Conservation (phyloP, 2,888 invertebrate genomes). For the Leucoptera coffeella region DNA sequence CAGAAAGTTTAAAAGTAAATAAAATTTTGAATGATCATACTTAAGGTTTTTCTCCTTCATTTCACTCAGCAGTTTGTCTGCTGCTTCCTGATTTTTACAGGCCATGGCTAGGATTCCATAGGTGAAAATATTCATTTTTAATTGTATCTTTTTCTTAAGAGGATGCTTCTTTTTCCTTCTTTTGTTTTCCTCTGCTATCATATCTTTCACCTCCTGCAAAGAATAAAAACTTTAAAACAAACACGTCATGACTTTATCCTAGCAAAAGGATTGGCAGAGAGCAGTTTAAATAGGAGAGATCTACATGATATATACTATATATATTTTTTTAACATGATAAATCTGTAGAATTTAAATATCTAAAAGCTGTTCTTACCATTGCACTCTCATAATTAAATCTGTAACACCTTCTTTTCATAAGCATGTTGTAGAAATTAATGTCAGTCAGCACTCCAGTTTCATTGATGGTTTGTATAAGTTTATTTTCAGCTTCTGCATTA, state of each 20-base stretch:
- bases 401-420: constrained; percentile 74
- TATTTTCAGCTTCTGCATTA: constrained; percentile 60
- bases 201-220: constrained; percentile 46
- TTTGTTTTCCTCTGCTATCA: constrained; percentile 46
- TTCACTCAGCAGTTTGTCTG: constrained; percentile 58
- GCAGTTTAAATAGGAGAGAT: no score
- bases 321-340: no score
- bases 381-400: constrained; percentile 65
- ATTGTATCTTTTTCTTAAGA: constrained; percentile 27
- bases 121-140: constrained; percentile 71
- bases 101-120: constrained; percentile 81
- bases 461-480: constrained; percentile 58
- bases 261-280: no score
- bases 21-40: no score
- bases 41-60: constrained; percentile 63
- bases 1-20: no score
- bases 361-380: no score
- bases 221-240: no score
- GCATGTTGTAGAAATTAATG: constrained; percentile 77
- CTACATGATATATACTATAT: no score
- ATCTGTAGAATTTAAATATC: no score
- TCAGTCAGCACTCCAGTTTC: constrained; percentile 59
- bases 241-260: no score
- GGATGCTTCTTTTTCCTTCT: constrained; percentile 19
- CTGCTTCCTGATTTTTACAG: constrained; percentile 60